Conservation (phyloP, 2,113 vertebrate species). For the Carollia perspicillata region DNA sequence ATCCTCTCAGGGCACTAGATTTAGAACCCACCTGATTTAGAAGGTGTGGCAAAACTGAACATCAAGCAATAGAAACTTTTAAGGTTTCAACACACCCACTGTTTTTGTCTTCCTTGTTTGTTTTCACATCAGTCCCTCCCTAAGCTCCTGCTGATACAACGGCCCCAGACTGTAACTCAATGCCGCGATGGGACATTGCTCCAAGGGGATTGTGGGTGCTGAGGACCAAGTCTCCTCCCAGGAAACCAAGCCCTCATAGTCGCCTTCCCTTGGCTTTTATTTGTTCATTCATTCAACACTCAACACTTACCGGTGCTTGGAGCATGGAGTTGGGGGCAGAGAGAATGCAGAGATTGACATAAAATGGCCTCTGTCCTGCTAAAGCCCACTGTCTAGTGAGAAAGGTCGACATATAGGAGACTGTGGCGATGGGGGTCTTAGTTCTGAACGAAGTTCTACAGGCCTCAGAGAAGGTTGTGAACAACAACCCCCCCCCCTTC, state of each 20-base stretch:
- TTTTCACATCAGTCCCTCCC: conserved; percentile 58
- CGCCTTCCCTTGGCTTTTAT: neutral
- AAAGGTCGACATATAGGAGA: neutral
- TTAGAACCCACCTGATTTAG: neutral
- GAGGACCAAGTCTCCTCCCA: conserved; percentile 11
- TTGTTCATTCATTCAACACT: neutral
- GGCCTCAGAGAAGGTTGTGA: neutral
- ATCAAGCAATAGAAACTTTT: conserved; percentile 43
- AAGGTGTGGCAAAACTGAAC: conserved; percentile 12
- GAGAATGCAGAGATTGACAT: neutral
- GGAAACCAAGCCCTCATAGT: conserved; percentile 14
- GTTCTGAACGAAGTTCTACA: neutral
- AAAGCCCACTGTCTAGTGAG: neutral
- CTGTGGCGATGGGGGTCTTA: neutral
- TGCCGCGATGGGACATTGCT: conserved; percentile 31
- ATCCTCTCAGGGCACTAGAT: neutral
- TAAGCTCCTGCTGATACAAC: conserved; percentile 27
- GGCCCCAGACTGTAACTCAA: conserved; percentile 18
- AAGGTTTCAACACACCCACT: conserved; percentile 69
- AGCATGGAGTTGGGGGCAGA: neutral
- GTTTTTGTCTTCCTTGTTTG: conserved; percentile 68
- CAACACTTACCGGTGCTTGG: neutral
- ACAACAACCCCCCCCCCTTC: too few species aligned
- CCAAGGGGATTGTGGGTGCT: conserved; percentile 1
- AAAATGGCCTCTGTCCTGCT: neutral